Percentiles rank a stretch among this genome's conserved stretches.
phyloP scores from a whole-genome alignment of 1,140 invertebrate genomes.

The Pteromalus puparum region DNA sequence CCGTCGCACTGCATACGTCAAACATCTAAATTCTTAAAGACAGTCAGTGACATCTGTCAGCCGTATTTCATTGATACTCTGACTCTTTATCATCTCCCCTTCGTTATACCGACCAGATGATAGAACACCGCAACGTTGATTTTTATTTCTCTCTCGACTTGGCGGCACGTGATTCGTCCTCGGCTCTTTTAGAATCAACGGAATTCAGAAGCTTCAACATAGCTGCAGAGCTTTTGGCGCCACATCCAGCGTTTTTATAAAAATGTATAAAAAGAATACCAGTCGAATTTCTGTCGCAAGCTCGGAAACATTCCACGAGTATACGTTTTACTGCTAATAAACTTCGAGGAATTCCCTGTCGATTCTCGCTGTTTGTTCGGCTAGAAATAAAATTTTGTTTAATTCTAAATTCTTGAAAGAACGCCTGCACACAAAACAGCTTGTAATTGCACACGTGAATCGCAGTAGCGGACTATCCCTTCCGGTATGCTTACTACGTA shows the following conservation, averaged over 20 bases:
- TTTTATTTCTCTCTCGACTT: background rate
- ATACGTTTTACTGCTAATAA: background rate
- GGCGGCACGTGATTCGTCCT: background rate
- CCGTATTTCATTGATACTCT: slow-evolving; percentile 9
- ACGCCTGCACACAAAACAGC: too few relatives aligned
- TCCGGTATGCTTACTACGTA: background rate
- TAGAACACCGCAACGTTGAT: background rate
- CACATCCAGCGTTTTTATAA: slow-evolving; percentile 20
- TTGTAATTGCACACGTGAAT: too few relatives aligned
- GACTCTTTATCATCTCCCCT: background rate
- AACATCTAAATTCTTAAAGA: slow-evolving; percentile 18
- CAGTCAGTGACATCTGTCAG: background rate
- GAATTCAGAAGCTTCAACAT: slow-evolving; percentile 7
- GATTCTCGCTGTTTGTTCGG: too few relatives aligned
- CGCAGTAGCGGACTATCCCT: too few relatives aligned
- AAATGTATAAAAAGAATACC: slow-evolving; percentile 1
- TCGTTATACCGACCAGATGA: background rate
- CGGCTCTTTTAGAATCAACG: slow-evolving; percentile 3
- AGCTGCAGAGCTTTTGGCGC: slow-evolving; percentile 9
- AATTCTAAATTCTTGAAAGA: too few relatives aligned
- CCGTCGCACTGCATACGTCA: slow-evolving; percentile 14
- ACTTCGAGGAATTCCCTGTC: too few relatives aligned
- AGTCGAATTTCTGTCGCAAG: slow-evolving; percentile 7
- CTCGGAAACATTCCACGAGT: background rate
- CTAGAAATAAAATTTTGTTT: too few relatives aligned